Base-by-base conservation (phyloP, 2,888 invertebrate species). In the Crepidodera aurea region DNA sequence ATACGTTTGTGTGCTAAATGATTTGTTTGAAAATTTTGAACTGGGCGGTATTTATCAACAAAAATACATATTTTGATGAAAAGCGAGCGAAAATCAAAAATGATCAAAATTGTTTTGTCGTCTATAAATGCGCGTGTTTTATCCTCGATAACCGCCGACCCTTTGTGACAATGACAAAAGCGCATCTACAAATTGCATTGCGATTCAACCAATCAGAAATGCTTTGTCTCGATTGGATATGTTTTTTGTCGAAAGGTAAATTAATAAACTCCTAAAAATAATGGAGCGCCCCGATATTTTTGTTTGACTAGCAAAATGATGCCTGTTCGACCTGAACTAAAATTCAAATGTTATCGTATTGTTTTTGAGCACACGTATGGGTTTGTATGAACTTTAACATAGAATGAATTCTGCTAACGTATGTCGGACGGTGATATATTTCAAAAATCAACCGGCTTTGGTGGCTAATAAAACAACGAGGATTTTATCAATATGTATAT, bases 151-250 rank as follows among this genome's bases (percentile, higher is more conserved):
- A 75, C 72, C 74, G 74, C 73, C 70, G 74, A 73, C 73, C 74
- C 75, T 78, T 80, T 80, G 78, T 78, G 71, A 70, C 64, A 65
- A 60, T 65, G 72, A 79, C 79, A 80, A 80, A 77, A 71, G 76
- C 75, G 72, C 76, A 79, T 80, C 79, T 78, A 81, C 81, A 81
- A 81, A 81, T 81, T 81, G 80, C 81, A 80, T 80, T 81, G 79
- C 79, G 80, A 81, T 78, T 78, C 80, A 81, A 73, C 80, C 80
- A 81, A 81, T 81, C 81, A 81, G 80, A 81, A 81, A 81, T 72
- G 73, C 77, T 79, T 81, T 81, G 81, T 81, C 67, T 63, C 68
- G 67, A 71, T 74, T 73, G 65, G 72, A 72, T 71, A 37, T 71
- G 74, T 75, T 74, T 77, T 77, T 78, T 77, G 60, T 57, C 55